These are phyloP conservation scores for Pangasius larnaudii DNA, from an alignment of 2,797 vertebrate genomes.

Conservation along the genomic window DNA sequence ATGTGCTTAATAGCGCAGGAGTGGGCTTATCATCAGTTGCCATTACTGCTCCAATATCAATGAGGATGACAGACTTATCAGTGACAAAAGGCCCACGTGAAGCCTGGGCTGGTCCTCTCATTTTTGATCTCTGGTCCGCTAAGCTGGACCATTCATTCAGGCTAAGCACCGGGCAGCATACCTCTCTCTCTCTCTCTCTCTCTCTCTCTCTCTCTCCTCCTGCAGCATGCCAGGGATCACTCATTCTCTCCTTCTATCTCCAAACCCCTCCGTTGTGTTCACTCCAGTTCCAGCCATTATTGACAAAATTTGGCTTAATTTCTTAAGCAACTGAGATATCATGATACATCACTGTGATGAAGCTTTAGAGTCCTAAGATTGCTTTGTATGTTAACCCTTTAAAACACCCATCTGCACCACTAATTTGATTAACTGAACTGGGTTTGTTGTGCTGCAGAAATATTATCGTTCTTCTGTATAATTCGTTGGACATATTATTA, in stretches of 20 bases:
- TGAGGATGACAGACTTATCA: conserved; percentile 95
- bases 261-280: conserved; percentile 67
- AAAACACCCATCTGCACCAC: neutral
- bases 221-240: conserved; percentile 71
- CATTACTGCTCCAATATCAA: conserved; percentile 93
- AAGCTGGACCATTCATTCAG: conserved; percentile 86
- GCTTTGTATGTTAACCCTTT: conserved; percentile 60
- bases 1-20: conserved; percentile 91
- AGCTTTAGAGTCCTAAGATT: conserved; percentile 52
- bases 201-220: conserved; percentile 73
- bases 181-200: conserved; percentile 81
- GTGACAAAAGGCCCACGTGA: conserved; percentile 87
- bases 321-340: conserved; percentile 75
- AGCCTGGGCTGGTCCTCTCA: conserved; percentile 77
- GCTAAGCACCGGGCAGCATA: conserved; percentile 80
- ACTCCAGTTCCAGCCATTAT: conserved; percentile 78
- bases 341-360: conserved; percentile 69
- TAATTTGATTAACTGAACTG: neutral
- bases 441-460: conserved; percentile 1
- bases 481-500: neutral
- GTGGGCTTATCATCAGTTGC: conserved; percentile 90
- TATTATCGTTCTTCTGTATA: neutral
- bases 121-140: conserved; percentile 90
- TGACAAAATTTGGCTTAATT: conserved; percentile 84
- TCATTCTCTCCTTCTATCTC: conserved; percentile 66